Conservation (phyloP, 2,888 invertebrate genomes). For the Chromoteleia sp. region DNA sequence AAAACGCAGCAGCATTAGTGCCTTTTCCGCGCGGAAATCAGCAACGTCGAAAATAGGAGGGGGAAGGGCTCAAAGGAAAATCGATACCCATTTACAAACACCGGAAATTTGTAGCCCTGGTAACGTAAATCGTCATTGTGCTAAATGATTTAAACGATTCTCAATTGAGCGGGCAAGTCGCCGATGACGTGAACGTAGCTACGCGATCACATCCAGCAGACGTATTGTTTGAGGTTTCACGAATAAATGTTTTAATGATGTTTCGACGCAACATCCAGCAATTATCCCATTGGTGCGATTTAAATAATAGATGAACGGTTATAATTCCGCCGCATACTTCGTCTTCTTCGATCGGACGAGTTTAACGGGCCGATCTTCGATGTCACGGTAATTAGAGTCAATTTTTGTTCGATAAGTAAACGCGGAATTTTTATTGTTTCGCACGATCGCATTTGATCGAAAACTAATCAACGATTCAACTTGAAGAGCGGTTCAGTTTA, state of each 20-base stretch:
- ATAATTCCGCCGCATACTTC: slow-evolving; percentile 7
- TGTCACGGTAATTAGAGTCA: not conserved
- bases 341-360: not conserved
- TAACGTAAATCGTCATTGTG: slow-evolving; percentile 65
- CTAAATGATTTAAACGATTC: slow-evolving; percentile 71
- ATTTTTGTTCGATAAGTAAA: not conserved
- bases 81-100: slow-evolving; percentile 55
- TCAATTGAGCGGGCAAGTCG: slow-evolving; percentile 54
- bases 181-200: slow-evolving; percentile 31
- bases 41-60: slow-evolving; percentile 19
- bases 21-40: slow-evolving; percentile 49
- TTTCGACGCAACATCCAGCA: slow-evolving; percentile 14
- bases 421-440: not conserved
- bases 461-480: slow-evolving; percentile 7
- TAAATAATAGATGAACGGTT: slow-evolving; percentile 18
- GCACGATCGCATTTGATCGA: not conserved
- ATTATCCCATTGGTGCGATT: slow-evolving; percentile 7
- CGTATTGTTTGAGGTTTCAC: slow-evolving; percentile 8
- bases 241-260: slow-evolving; percentile 12
- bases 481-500: slow-evolving; percentile 6
- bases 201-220: not conserved
- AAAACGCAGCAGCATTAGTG: slow-evolving; percentile 36
- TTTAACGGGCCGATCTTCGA: too few species aligned
- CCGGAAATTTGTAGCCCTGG: slow-evolving; percentile 67
- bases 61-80: slow-evolving; percentile 12